These are phyloP conservation scores for Halictus ligatus DNA, from an alignment of 2,888 invertebrate species.

Conservation along the genomic window DNA sequence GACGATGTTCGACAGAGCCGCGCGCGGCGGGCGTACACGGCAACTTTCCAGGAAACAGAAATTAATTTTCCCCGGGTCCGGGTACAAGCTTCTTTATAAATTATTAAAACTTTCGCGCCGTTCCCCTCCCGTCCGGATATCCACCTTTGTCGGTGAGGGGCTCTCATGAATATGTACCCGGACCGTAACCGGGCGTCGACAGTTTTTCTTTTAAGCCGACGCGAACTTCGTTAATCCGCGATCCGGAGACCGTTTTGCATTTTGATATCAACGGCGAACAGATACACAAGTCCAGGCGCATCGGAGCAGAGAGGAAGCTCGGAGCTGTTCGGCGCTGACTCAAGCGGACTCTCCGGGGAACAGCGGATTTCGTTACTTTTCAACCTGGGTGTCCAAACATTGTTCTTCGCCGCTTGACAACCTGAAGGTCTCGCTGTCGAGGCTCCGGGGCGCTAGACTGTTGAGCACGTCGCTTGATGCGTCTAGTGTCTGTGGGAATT, in stretches of 20 bases:
- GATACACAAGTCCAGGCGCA: background rate
- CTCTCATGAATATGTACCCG: constrained; percentile 60
- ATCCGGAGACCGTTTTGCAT: constrained; percentile 56
- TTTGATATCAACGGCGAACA: constrained; percentile 40
- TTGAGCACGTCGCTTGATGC: too few species aligned
- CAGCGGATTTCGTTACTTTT: background rate
- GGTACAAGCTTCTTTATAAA: constrained; percentile 60
- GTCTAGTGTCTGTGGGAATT: too few species aligned
- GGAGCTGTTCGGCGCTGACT: background rate
- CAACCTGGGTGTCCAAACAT: background rate
- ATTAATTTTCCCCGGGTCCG: constrained; percentile 53
- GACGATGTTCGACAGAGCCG: constrained; percentile 34
- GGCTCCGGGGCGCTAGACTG: background rate
- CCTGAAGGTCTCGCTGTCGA: background rate
- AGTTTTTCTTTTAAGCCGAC: constrained; percentile 50
- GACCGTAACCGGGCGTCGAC: constrained; percentile 46
- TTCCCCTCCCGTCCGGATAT: constrained; percentile 34
- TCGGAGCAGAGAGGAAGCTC: background rate
- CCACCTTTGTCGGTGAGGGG: constrained; percentile 45
- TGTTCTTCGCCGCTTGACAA: background rate
- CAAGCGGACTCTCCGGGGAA: background rate
- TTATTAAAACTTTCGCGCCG: constrained; percentile 63
- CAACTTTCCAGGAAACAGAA: constrained; percentile 54
- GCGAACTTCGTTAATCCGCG: constrained; percentile 51
- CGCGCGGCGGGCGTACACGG: background rate